Base-by-base conservation (phyloP, 2,888 invertebrate species). In the Drosophila quinaria region DNA sequence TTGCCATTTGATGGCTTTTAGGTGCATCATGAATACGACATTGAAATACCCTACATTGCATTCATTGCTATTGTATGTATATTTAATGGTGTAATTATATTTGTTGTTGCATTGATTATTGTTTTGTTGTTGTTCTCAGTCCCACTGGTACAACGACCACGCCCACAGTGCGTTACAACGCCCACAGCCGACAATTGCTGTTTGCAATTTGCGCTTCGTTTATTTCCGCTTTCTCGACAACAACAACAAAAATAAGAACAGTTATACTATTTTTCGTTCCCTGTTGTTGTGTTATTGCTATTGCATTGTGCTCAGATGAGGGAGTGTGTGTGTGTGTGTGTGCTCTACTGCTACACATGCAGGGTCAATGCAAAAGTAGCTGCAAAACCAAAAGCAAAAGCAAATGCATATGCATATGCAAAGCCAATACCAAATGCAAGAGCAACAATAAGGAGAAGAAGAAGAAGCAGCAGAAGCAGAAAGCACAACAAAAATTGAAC, bases 291-390 rank as follows among this genome's bases (percentile, higher is more conserved):
- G 50, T 65, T 59, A 33, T 73, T 22, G 35, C 58, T 71, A 46
- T 52, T 39, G 63, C 65, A 46, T 52, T 39, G 63, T 62, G 46
- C 42, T 49, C 55, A 51, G n/a, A 17, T 50, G n/a, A 49, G 35
- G 25, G 52, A 46, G 13, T 17, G 29, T 44, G 22, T 47, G 47
- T 22, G 13, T 59, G 22, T 25, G 15, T 35, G 35, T 33, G 52
- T 46, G 13, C 54, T 35, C 49, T 39, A 52, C 46, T 63, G 47
- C 19, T 49, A 42, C 54, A 67, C 25, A 49, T 11, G 55, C 54
- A 69, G 70, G 74, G 70, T 75, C 70, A 73, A 74, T 69, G 55
- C 22, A 55, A 50, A 8, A 19, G 44, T 39, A 51, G 41, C 39
- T 9, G 25, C 59, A 72, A 65, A 51, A 10, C 22, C 37, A 64